Conservation (phyloP, 1,140 invertebrate species). For the Magallana angulata region DNA sequence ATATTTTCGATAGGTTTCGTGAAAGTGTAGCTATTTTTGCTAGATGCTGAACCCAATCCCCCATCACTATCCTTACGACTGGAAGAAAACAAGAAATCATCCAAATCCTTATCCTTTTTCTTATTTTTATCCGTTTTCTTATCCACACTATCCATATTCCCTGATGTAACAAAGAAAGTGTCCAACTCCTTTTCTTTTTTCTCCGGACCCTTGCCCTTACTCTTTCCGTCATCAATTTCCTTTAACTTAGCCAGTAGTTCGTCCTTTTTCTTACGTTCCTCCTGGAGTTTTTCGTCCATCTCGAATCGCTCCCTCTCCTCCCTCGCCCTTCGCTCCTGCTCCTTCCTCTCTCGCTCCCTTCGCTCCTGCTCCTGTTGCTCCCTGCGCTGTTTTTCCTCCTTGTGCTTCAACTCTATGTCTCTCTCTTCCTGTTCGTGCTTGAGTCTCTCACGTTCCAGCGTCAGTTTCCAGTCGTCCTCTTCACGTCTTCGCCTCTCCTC, state of each 20-base stretch:
- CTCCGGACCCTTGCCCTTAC: conserved; percentile 48
- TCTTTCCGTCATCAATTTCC: conserved; percentile 63
- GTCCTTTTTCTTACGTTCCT: conserved; percentile 72
- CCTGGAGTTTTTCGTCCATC: conserved; percentile 61
- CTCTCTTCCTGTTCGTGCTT: conserved; percentile 50
- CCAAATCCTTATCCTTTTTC: conserved; percentile 44
- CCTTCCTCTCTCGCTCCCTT: conserved; percentile 52
- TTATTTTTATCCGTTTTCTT: conserved; percentile 17
- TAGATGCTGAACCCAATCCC: conserved; percentile 46
- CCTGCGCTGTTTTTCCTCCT: conserved; percentile 49
- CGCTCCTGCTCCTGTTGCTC: conserved; percentile 52
- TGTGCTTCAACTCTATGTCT: conserved; percentile 43
- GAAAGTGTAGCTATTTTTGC: conserved; percentile 64
- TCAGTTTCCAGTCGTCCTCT: conserved; percentile 51
- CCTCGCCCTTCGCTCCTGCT: conserved; percentile 55
- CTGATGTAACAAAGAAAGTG: conserved; percentile 22
- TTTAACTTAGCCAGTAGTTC: conserved; percentile 65
- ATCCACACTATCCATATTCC: neutral
- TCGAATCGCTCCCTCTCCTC: conserved; percentile 64
- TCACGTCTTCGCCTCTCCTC: conserved; percentile 51
- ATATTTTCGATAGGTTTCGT: conserved; percentile 70
- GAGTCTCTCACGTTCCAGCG: conserved; percentile 50
- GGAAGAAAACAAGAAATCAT: conserved; percentile 37
- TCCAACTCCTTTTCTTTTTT: conserved; percentile 39
- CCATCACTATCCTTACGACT: conserved; percentile 41